Percentiles rank a stretch among this genome's conserved stretches.
Conservation (phyloP, 1,140 invertebrate genomes). For the Drosophila lowei region DNA sequence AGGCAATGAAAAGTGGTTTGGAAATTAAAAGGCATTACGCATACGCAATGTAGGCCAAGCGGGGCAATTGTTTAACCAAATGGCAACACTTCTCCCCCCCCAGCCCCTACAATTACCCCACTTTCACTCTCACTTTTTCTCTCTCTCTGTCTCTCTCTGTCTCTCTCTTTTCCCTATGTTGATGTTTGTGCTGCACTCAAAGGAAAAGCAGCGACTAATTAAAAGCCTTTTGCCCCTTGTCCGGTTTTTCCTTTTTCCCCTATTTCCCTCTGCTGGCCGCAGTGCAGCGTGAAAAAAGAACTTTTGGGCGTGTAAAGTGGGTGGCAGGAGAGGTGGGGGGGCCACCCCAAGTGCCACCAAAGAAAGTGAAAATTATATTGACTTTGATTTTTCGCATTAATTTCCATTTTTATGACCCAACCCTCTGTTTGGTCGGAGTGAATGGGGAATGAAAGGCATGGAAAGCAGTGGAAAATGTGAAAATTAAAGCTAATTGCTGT, state of each 20-base stretch:
- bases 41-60: constrained; percentile 78
- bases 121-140: constrained; percentile 23
- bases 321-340: no score
- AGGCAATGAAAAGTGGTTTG: constrained; percentile 51
- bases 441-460: neutral
- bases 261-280: neutral
- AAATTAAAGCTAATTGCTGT: constrained; percentile 17
- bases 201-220: constrained; percentile 56
- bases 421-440: constrained; percentile 14
- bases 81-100: constrained; percentile 52
- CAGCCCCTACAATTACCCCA: no score
- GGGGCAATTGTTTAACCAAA: constrained; percentile 71
- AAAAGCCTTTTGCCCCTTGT: constrained; percentile 43
- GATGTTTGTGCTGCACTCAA: constrained; percentile 68
- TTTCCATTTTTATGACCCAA: constrained; percentile 30
- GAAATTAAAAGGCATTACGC: constrained; percentile 72
- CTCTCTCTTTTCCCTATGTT: constrained; percentile 2
- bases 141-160: constrained; percentile 31
- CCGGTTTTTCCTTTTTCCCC: neutral
- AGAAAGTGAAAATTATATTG: constrained; percentile 76
- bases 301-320: no score
- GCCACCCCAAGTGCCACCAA: constrained; percentile 44
- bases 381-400: constrained; percentile 75
- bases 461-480: constrained; percentile 3
- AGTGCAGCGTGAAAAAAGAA: constrained; percentile 1